Evolutionary conservation across 2,888 invertebrate species (phyloP).

Genomic region (Lepidocyrtinus sp.): DNA sequence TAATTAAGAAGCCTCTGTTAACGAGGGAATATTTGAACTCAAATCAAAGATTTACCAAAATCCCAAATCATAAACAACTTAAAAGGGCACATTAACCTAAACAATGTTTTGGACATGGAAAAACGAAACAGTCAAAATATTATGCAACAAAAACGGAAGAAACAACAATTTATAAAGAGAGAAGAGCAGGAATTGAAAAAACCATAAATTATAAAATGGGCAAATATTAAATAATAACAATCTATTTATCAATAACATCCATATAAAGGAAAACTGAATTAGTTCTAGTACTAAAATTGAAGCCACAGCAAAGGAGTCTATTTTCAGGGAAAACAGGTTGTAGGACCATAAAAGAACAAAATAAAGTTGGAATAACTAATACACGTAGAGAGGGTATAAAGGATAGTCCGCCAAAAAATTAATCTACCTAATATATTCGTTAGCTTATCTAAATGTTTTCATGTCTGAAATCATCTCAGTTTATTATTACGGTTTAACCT

Average conservation of each 20-base stretch:
- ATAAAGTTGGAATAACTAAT: background rate
- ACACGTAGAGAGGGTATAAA: background rate
- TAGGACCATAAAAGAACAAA: background rate
- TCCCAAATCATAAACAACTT: background rate
- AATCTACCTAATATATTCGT: background rate
- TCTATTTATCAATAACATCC: background rate
- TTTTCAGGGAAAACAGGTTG: background rate
- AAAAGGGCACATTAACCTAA: conserved; percentile 3
- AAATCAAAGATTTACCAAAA: background rate
- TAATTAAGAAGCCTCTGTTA: no score
- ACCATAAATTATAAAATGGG: no score
- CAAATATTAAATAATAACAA: no score
- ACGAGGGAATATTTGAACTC: no score
- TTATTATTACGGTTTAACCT: background rate
- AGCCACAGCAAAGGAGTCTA: background rate
- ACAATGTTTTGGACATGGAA: background rate
- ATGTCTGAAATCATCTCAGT: background rate
- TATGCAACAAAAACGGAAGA: background rate
- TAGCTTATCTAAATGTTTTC: background rate
- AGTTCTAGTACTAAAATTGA: background rate
- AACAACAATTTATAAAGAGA: background rate
- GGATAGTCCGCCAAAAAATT: background rate
- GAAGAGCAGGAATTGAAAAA: background rate
- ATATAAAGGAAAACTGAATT: background rate
- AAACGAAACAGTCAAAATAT: background rate